These are phyloP conservation scores for Anoplopoma fimbria DNA, from an alignment of 2,113 vertebrate species.

Conservation along the genomic window DNA sequence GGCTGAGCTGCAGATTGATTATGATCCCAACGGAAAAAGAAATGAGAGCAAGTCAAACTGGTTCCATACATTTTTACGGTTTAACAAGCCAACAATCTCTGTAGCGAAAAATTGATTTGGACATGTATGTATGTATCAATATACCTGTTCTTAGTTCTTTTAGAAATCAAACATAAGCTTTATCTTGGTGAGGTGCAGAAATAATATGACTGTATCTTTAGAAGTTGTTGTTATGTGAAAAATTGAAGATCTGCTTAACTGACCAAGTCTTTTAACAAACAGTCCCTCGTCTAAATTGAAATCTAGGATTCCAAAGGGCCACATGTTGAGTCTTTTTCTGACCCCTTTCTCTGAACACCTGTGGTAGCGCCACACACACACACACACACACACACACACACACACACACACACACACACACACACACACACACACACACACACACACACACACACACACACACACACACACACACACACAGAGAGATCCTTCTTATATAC, in stretches of 20 bases:
- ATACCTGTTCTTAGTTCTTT: background rate
- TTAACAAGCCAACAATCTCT: background rate
- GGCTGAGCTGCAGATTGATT: conserved; percentile 53
- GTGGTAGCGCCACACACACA: background rate
- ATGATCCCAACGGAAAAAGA: conserved; percentile 40
- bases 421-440: background rate
- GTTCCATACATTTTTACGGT: background rate
- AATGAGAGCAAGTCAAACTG: conserved; percentile 9
- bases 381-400: background rate
- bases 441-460: background rate
- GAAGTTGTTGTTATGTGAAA: background rate
- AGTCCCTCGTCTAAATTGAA: background rate
- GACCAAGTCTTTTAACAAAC: background rate
- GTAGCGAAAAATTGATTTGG: background rate
- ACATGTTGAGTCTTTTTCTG: background rate
- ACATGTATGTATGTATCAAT: background rate
- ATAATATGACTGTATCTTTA: background rate
- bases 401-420: background rate
- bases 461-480: background rate
- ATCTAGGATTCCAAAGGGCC: background rate
- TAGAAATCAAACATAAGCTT: background rate
- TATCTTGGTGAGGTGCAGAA: background rate
- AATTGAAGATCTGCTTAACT: background rate
- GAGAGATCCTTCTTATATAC: background rate
- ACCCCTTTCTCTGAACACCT: conserved; percentile 9